These are phyloP conservation scores for Trypoxylon attenuatum DNA, from an alignment of 2,888 invertebrate species.

Conservation along the genomic window DNA sequence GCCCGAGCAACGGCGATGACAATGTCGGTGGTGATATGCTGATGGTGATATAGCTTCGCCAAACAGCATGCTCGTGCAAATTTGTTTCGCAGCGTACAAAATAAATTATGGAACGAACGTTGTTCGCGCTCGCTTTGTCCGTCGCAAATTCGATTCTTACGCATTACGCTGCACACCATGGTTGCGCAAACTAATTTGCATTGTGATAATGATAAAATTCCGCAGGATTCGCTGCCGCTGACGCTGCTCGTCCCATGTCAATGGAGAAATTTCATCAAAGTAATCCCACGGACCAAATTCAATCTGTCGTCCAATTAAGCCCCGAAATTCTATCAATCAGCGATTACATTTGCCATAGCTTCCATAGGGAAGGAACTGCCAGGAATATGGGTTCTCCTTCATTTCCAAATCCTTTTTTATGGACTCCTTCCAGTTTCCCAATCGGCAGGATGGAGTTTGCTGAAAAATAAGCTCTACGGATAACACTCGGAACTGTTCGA, in stretches of 20 bases:
- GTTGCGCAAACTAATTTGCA: constrained; percentile 9
- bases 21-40: too few relatives aligned
- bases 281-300: neutral
- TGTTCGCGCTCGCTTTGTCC: constrained; percentile 11
- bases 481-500: neutral
- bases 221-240: too few relatives aligned
- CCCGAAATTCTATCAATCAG: neutral
- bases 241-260: constrained; percentile 7
- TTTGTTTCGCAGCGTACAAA: constrained; percentile 27
- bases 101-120: constrained; percentile 42
- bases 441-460: neutral
- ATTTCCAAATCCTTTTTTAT: neutral
- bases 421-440: neutral
- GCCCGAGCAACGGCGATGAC: constrained; percentile 1
- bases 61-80: constrained; percentile 33
- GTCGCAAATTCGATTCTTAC: constrained; percentile 43
- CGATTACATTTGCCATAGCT: neutral
- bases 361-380: neutral
- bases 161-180: constrained; percentile 24
- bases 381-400: neutral
- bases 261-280: constrained; percentile 9
- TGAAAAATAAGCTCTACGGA: neutral
- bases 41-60: too few relatives aligned
- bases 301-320: neutral
- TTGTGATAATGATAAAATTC: constrained; percentile 33